Base-by-base conservation (phyloP, 2,888 invertebrate species). In the Seira musarum region DNA sequence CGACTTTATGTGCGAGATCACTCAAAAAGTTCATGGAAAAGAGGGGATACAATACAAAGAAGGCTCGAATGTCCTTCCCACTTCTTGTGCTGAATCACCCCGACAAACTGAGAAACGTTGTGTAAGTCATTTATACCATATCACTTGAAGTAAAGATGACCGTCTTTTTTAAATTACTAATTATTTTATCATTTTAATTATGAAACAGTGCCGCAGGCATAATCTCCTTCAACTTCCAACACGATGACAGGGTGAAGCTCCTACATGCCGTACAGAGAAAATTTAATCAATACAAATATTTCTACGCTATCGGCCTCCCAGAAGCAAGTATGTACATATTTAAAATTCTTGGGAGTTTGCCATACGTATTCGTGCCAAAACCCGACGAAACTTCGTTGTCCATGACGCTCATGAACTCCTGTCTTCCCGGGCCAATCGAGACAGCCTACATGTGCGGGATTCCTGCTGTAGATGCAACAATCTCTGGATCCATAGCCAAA, bases 41-140 rank as follows among this genome's bases (percentile, higher is more conserved):
- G 35, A 71, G 67, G 22, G 30, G 30, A 30, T 30, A 30, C 30
- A n/a, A n/a, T n/a, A n/a, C 21, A 10, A 15, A 67, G 13, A 78
- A 71, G 40, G 21, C 72, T 21, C 65, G 61, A 8, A 67, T 78
- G 66, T 66, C 61, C 5, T 78, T 72, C 25, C 78, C 78, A 1
- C 30, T 78, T 1, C 78, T 71, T 2, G 72, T 72, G 15, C 3
- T 5, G 13, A 67, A 78, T 61, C 78, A 78, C 67, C 71, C 78
- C 2, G 71, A 78, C 19, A 78, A 78, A 60, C 22, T 78, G 15
- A 46, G 78, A 21, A 78, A 78, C 24, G 60, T 60, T 40, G 71
- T 78, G 78, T 78, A 78, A 72, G 66, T 17, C 60, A 60, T n/a
- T n/a, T n/a, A n/a, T n/a, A n/a, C n/a, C n/a, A n/a, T n/a, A n/a